Evolutionary conservation across 1,140 invertebrate species (phyloP).

Genomic region (Lethocerus indicus): DNA sequence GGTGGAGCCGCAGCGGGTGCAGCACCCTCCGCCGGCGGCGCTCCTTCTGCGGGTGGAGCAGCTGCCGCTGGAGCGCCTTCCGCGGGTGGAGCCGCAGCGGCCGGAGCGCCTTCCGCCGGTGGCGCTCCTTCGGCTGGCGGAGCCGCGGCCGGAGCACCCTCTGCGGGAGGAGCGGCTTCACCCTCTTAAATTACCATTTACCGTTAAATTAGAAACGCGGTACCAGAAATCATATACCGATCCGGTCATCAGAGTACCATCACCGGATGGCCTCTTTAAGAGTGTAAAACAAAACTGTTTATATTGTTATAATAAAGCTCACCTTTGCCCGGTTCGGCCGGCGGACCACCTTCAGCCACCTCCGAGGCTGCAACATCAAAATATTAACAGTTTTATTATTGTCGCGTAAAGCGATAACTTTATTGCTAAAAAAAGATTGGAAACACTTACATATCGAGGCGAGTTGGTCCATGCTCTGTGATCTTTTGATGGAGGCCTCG

Average conservation of each 20-base stretch:
- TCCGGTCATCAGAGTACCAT: not conserved
- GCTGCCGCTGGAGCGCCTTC: conserved; percentile 29
- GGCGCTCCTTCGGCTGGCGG: conserved; percentile 22
- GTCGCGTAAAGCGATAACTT: not conserved
- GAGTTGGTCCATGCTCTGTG: conserved; percentile 18
- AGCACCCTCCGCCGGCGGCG: conserved; percentile 21
- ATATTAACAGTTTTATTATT: not conserved
- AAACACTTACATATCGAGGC: conserved; percentile 10
- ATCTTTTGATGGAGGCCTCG: conserved; percentile 20
- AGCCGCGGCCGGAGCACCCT: not conserved
- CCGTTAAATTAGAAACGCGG: not conserved
- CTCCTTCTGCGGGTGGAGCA: conserved; percentile 23
- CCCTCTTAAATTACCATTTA: not conserved
- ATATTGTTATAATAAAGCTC: not conserved
- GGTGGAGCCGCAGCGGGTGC: conserved; percentile 20
- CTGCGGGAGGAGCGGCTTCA: not conserved
- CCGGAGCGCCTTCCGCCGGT: conserved; percentile 25
- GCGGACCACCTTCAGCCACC: not conserved
- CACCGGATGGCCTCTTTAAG: not conserved
- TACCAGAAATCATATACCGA: not conserved
- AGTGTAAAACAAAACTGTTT: not conserved
- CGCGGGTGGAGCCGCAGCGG: conserved; percentile 23
- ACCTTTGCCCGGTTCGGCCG: not conserved
- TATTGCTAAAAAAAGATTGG: not conserved
- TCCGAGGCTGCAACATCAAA: not conserved